Evolutionary conservation across 2,113 vertebrate genomes (phyloP), one percentile per base, ranked within the genome.

Genomic region (Vidua macroura): DNA sequence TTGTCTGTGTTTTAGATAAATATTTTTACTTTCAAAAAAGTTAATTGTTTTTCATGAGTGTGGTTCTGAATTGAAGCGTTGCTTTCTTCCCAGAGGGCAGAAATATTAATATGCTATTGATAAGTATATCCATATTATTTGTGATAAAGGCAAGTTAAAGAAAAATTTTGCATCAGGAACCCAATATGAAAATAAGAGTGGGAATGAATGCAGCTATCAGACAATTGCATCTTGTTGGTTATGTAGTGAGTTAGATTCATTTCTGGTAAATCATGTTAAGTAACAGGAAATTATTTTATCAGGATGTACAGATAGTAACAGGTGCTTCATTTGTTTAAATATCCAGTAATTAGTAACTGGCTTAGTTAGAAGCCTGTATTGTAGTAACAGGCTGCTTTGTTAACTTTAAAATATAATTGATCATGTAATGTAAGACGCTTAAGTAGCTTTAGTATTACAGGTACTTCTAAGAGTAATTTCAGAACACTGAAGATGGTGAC

Each of bases 241-340:
- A 73, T 67, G 63, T 2, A 72, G 76, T 27, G 19, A 89, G 56
- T 86, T 88, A 51, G 51, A 80, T 86, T 92, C 4, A 92, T 77
- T 91, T 87, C 74, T 76, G 63, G 44, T 77, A 93, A 86, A 87
- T 90, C 76, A 63, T 56, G 79, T 74, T 96, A 95, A 89, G 91
- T 84, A 86, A 93, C 74, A 95, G 86, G 90, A 81, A 79, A 78
- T 41, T 86, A 63, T 78, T 95, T 82, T 90, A 59, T 76, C 63
- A 55, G 76, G 33, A 69, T 85, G 68, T 85, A 44, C 66, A 66
- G 91, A 43, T 81, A 79, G 88, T 95, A 77, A 82, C 94, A 93
- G 88, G 72, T 81, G 66, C 35, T 66, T 43, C 7, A 68, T 86
- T 88, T 92, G 77, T 60, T 96, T 95, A 92, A 91, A 85, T 83